Evolutionary conservation across 92 coral and sea anemone species (phyloP).

Genomic region (Diadumene lineata): DNA sequence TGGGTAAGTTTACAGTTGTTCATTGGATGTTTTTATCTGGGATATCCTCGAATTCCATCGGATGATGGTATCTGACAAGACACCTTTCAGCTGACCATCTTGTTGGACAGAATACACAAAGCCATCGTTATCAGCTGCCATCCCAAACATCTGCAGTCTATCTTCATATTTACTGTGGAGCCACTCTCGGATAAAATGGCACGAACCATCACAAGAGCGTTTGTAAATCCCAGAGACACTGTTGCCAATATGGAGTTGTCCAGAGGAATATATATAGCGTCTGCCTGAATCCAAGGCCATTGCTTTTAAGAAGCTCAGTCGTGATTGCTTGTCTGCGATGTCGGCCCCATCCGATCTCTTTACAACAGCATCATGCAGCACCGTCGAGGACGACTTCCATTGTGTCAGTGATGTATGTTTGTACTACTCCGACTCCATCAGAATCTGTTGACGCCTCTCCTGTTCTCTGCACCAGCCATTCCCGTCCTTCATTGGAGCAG

Average conservation of each 20-base stretch:
- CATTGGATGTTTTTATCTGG: neutral
- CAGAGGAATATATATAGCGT: neutral
- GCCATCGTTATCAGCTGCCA: neutral
- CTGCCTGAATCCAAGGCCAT: neutral
- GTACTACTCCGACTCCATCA: neutral
- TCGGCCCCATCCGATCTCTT: neutral
- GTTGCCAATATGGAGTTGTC: neutral
- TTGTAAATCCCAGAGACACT: neutral
- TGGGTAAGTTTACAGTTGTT: neutral
- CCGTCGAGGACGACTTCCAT: neutral
- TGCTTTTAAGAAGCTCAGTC: neutral
- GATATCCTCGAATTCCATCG: neutral
- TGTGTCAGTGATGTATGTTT: neutral
- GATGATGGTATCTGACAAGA: neutral
- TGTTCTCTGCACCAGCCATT: neutral
- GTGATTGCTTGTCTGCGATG: neutral
- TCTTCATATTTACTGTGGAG: neutral
- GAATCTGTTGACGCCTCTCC: neutral
- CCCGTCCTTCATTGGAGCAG: neutral
- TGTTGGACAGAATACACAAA: neutral
- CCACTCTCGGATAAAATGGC: neutral
- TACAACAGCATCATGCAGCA: neutral
- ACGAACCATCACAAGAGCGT: neutral
- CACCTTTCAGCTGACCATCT: neutral
- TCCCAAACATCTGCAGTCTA: neutral